Conservation (phyloP, 2,888 invertebrate genomes). For the Bellardia bayeri region DNA sequence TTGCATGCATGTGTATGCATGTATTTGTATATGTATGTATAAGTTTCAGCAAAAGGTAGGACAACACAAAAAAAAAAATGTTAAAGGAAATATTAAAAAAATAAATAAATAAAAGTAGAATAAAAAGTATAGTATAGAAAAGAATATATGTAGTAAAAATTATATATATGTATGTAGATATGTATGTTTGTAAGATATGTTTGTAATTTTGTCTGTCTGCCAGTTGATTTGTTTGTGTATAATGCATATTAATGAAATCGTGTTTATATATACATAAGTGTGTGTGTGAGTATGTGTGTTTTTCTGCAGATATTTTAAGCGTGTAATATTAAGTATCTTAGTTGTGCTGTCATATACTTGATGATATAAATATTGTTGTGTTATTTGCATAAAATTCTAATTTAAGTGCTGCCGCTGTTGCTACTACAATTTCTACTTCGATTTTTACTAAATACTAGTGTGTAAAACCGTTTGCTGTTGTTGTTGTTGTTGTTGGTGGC, state of each 20-base stretch:
- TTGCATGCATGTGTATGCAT: not conserved
- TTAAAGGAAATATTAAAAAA: conserved; percentile 30
- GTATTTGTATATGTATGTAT: conserved; percentile 1
- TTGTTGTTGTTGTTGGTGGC: conserved; percentile 26
- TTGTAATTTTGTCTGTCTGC: not conserved
- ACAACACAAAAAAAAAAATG: conserved; percentile 24
- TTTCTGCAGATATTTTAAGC: conserved; percentile 5
- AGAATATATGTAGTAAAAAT: conserved; percentile 46
- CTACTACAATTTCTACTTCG: conserved; percentile 46
- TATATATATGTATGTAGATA: conserved; percentile 17
- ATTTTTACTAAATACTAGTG: not conserved
- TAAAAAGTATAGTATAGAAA: conserved; percentile 27
- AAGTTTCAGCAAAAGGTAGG: conserved; percentile 54
- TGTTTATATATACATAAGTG: conserved; percentile 1
- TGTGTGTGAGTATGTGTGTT: conserved; percentile 6
- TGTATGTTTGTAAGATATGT: not conserved
- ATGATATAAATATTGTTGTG: conserved; percentile 73
- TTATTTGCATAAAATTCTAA: conserved; percentile 83
- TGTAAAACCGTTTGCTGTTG: conserved; percentile 15
- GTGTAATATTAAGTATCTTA: conserved; percentile 61
- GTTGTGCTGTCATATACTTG: conserved; percentile 72
- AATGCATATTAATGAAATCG: conserved; percentile 52
- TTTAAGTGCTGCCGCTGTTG: conserved; percentile 76
- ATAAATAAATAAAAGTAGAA: conserved; percentile 7
- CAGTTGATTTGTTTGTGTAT: conserved; percentile 7